Evolutionary conservation across 1,140 invertebrate genomes (phyloP).

Genomic region (Sesamia nonagrioides): DNA sequence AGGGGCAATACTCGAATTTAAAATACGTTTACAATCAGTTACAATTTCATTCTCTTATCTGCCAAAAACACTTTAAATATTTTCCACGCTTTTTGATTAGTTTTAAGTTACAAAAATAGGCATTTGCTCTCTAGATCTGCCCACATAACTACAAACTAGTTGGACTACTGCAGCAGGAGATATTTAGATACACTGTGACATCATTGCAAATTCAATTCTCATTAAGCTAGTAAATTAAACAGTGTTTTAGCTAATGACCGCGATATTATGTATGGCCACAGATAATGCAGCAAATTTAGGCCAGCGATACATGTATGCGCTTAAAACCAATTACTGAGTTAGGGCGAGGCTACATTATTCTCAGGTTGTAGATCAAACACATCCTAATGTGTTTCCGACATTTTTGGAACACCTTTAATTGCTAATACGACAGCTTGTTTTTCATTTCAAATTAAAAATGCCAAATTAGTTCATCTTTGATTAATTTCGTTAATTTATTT

Average conservation of each 20-base stretch:
- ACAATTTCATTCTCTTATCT: too few species aligned
- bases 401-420: conserved; percentile 18
- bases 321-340: conserved; percentile 44
- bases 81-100: too few species aligned
- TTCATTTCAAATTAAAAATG: conserved; percentile 24
- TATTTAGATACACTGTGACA: conserved; percentile 5
- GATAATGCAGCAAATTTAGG: conserved; percentile 39
- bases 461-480: conserved; percentile 8
- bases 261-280: conserved; percentile 18
- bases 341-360: conserved; percentile 23
- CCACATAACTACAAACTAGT: neutral
- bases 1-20: too few species aligned
- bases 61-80: too few species aligned
- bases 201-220: conserved; percentile 25
- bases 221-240: conserved; percentile 42
- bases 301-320: conserved; percentile 39
- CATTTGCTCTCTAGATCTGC: neutral
- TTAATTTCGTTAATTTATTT: conserved; percentile 19
- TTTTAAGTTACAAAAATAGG: too few species aligned
- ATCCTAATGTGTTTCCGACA: conserved; percentile 30
- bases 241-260: conserved; percentile 42
- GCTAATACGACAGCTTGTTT: neutral
- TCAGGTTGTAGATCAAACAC: conserved; percentile 12
- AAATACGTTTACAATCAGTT: too few species aligned
- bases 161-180: neutral